phyloP scores from a whole-genome alignment of 2,888 invertebrate species.

The Lasioglossum morio region DNA sequence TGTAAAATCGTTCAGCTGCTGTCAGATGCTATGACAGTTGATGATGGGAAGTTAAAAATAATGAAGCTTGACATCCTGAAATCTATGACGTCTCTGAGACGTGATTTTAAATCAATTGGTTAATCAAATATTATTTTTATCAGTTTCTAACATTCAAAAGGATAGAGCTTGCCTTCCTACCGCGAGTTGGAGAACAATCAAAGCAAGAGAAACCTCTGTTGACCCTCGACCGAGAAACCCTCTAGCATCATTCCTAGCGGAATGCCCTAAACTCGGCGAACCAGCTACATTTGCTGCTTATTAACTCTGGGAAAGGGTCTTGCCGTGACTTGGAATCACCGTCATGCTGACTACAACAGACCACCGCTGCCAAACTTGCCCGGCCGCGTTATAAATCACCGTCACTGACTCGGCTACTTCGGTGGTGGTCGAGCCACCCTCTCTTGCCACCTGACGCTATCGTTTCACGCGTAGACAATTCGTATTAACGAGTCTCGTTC shows the following conservation, averaged over 20 bases:
- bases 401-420: constrained; percentile 69
- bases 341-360: constrained; percentile 68
- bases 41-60: background rate
- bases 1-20: background rate
- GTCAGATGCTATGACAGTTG: background rate
- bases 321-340: constrained; percentile 54
- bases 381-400: constrained; percentile 66
- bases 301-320: constrained; percentile 46
- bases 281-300: constrained; percentile 50
- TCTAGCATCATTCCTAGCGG: background rate
- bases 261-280: constrained; percentile 33
- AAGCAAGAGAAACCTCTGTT: background rate
- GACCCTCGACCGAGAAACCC: constrained; percentile 4
- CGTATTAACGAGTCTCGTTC: constrained; percentile 56
- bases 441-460: constrained; percentile 39
- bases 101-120: background rate
- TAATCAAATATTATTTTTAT: background rate
- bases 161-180: background rate
- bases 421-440: background rate
- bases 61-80: background rate
- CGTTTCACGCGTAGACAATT: constrained; percentile 65
- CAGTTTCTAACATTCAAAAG: background rate
- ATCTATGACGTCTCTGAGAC: background rate
- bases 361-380: constrained; percentile 45
- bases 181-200: background rate